phyloP scores from a whole-genome alignment of 2,113 vertebrate species.

The Atrichornis clamosus region DNA sequence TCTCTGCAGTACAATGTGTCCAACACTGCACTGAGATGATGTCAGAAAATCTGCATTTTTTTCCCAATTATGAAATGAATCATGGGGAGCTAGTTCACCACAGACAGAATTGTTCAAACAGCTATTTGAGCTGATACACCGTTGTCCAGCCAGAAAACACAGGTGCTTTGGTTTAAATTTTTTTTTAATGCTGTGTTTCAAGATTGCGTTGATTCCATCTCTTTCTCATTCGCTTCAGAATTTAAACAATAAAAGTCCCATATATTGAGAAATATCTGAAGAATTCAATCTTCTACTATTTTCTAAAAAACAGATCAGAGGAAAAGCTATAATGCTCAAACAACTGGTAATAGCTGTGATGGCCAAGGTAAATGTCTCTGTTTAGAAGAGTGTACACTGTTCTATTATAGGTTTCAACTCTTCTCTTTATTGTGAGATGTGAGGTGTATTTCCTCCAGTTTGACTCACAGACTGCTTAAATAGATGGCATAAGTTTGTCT shows the following conservation, averaged over 20 bases:
- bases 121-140: conserved; percentile 55
- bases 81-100: conserved; percentile 51
- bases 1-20: conserved; percentile 46
- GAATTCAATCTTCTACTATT: background rate
- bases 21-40: conserved; percentile 65
- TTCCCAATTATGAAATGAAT: conserved; percentile 72
- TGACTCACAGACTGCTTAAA: background rate
- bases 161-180: conserved; percentile 62
- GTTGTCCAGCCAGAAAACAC: conserved; percentile 67
- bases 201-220: conserved; percentile 16
- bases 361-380: background rate
- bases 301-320: background rate
- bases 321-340: background rate
- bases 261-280: background rate
- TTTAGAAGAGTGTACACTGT: background rate
- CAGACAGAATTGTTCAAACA: conserved; percentile 56
- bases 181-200: conserved; percentile 14
- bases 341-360: background rate
- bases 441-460: background rate
- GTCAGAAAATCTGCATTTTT: conserved; percentile 73
- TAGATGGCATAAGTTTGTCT: background rate
- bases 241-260: background rate
- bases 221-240: background rate
- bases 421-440: background rate
- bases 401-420: background rate